Evolutionary conservation across 2,797 vertebrate genomes (phyloP), one percentile per base, ranked within the genome.

Genomic region (Spheniscus humboldti): DNA sequence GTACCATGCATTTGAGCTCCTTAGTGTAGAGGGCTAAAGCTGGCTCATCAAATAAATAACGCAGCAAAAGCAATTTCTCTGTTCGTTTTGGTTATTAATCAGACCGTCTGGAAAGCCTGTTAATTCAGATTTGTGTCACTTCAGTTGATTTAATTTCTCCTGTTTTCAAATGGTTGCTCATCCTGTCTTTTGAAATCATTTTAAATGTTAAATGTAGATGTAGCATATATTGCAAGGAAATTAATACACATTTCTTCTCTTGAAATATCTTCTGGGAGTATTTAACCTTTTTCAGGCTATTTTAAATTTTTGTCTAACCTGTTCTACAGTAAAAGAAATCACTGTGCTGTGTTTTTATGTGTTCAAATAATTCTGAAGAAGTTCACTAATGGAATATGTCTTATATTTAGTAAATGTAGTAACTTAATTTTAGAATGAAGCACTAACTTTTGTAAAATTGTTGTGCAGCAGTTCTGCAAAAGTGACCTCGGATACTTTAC

Each of bases 231-330:
- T 81, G 43, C 35, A 79, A 77, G n/a, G 37, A 63, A 94, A 81
- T 60, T 72, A 83, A 74, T 88, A 35, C 2, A 5, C 14, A 7
- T 45, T 91, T 88, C 20, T 83, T 72, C 63, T 74, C 64, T 83
- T 82, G 63, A 80, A 91, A 71, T 81, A 84, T 68, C 68, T 94
- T 92, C 48, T 92, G 75, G 89, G 64, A 77, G 17, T 56, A 50
- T 89, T 95, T 97, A 90, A 88, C 86, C 77, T 87, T 95, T 92
- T 56, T 6, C 59, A 82, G 17, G 18, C 25, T 87, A n/a, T 89
- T 94, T 93, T 74, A 79, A 84, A 12, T 82, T 48, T 77, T 90
- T 72, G 17, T 80, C 45, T 84, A 89, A 66, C 11, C 52, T 86
- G 11, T 79, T 78, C 30, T 88, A 35, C 55, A 59, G 28, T 69